Evolutionary conservation across 2,888 invertebrate genomes (phyloP), one percentile per base, ranked within the genome.

Genomic region (Tholera decimalis): DNA sequence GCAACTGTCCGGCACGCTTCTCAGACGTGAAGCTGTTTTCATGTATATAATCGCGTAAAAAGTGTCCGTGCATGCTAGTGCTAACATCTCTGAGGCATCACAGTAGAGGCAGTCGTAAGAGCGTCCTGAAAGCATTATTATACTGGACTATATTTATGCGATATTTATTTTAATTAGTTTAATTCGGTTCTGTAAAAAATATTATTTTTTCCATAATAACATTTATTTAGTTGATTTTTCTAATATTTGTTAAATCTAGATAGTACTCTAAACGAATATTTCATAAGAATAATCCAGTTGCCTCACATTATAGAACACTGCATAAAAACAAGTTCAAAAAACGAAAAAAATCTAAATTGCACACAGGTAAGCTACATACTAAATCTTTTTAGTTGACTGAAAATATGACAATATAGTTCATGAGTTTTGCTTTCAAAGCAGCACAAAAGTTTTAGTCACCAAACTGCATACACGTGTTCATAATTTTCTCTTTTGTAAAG

Each of bases 401-500:
- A 53, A 49, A 54, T 37, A 35, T 30, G 8, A 35, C n/a, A 24
- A 41, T 46, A 26, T 37, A 54, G 53, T 68, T 50, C 33, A 64
- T 49, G 30, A 56, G 43, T 59, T 70, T 59, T 35, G 39, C 26
- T 70, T 76, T 70, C 47, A 59, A 15, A 54, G 28, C 47, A 24
- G n/a, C 18, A 56, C 28, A 62, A 62, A 68, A 58, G 37, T 51
- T 72, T 63, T 33, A 41, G 50, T 65, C 44, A 39, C 11, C 59
- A 55, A 77, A 47, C 58, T 54, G 30, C 41, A 60, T 49, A 55
- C 57, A 56, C 53, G 20, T 65, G 55, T 70, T 58, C 50, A 71
- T 70, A 57, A 60, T 65, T 76, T 65, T 63, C 50, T 18, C 56
- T 56, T 71, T 71, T 68, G 44, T 56, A 18, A 35, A 60, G 28